phyloP scores from a whole-genome alignment of 2,888 invertebrate species.

The Eucera pruinosa region DNA sequence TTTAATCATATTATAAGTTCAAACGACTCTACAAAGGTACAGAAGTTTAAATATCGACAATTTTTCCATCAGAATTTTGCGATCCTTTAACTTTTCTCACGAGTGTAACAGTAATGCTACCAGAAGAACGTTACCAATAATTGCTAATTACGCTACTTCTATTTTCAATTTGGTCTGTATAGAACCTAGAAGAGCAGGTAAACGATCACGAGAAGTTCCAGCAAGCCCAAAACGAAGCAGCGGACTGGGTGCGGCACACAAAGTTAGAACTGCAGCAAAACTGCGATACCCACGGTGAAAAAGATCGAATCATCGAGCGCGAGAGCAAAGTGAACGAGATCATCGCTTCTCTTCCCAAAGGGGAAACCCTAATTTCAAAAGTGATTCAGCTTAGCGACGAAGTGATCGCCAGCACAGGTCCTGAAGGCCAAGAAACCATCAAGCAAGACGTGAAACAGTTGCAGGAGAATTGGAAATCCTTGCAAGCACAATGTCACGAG shows the following conservation, averaged over 20 bases:
- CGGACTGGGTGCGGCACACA: slow-evolving; percentile 93
- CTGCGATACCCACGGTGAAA: slow-evolving; percentile 95
- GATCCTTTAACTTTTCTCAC: no score
- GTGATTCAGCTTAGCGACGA: slow-evolving; percentile 90
- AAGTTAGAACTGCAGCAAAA: slow-evolving; percentile 93
- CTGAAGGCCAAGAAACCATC: slow-evolving; percentile 93
- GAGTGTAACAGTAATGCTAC: no score
- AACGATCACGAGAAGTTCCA: slow-evolving; percentile 95
- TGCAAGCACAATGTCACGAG: slow-evolving; percentile 91
- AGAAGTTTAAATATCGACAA: no score
- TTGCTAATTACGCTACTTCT: not conserved
- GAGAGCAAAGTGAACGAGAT: slow-evolving; percentile 90
- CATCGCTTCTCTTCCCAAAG: slow-evolving; percentile 89
- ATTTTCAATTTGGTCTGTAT: no score
- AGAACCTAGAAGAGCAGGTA: slow-evolving; percentile 92
- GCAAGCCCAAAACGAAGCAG: slow-evolving; percentile 91
- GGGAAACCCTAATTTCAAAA: slow-evolving; percentile 90
- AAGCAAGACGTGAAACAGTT: slow-evolving; percentile 93
- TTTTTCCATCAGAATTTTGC: no score
- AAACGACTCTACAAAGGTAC: no score
- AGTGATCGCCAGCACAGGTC: slow-evolving; percentile 91
- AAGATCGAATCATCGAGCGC: slow-evolving; percentile 90
- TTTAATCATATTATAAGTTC: no score
- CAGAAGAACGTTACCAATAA: no score
- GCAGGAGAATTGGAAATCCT: slow-evolving; percentile 92